Conservation (phyloP, 2,797 vertebrate genomes). For the Melanotaenia pygmaea region DNA sequence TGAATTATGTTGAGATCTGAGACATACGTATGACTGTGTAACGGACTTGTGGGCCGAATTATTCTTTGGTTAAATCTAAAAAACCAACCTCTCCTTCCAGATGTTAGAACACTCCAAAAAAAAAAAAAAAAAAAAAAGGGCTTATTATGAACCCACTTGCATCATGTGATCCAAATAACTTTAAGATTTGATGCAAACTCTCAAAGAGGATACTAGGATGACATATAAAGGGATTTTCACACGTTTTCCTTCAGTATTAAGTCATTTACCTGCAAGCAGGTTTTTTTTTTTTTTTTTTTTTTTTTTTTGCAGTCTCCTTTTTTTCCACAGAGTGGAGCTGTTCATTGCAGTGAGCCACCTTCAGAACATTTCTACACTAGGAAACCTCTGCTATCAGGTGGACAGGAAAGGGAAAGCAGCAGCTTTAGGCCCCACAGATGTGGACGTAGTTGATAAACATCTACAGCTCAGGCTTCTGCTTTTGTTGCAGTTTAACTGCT, state of each 20-base stretch:
- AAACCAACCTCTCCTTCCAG: background rate
- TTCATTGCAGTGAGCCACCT: background rate
- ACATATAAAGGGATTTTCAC: background rate
- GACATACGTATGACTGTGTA: background rate
- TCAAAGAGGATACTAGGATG: background rate
- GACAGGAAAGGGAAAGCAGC: conserved; percentile 14
- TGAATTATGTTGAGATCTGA: conserved; percentile 11
- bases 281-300: no score
- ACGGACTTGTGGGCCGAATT: conserved; percentile 16
- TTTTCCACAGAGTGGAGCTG: conserved; percentile 35
- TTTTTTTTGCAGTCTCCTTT: conserved; percentile 2
- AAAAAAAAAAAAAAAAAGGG: background rate
- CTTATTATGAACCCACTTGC: background rate
- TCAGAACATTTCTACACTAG: background rate
- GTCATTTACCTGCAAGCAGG: background rate
- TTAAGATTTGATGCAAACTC: conserved; percentile 1
- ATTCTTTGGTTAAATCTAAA: conserved; percentile 59
- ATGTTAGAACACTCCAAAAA: background rate
- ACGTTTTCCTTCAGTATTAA: background rate
- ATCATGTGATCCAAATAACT: background rate
- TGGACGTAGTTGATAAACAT: conserved; percentile 1
- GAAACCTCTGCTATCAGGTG: conserved; percentile 30
- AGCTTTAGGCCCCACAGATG: background rate
- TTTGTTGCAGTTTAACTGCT: conserved; percentile 12
- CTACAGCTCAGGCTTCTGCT: conserved; percentile 23